Conservation (phyloP, 2,888 invertebrate species). For the Corythucha ciliata region DNA sequence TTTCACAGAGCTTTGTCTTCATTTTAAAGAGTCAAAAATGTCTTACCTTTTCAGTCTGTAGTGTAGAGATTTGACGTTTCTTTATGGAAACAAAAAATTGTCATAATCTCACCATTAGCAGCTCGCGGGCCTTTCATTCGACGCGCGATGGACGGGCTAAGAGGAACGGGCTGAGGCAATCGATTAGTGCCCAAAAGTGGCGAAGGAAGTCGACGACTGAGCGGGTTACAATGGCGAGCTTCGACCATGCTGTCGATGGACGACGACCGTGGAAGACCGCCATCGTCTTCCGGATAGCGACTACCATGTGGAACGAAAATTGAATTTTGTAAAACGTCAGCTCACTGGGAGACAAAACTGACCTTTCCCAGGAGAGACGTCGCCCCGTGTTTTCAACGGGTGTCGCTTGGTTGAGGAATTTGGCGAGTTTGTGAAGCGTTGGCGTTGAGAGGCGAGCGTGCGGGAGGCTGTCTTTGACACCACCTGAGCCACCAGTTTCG, state of each 20-base stretch:
- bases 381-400: constrained; percentile 43
- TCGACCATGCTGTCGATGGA: constrained; percentile 38
- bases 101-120: constrained; percentile 64
- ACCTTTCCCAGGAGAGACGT: constrained; percentile 51
- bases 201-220: constrained; percentile 35
- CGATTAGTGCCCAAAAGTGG: constrained; percentile 32
- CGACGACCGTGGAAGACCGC: constrained; percentile 34
- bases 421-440: constrained; percentile 47
- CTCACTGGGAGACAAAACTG: too few species aligned
- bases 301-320: too few species aligned
- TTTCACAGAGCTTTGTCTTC: too few species aligned
- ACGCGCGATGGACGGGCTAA: constrained; percentile 63
- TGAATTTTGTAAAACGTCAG: too few species aligned
- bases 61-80: too few species aligned
- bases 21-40: too few species aligned
- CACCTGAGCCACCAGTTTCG: constrained; percentile 37
- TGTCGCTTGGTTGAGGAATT: constrained; percentile 47
- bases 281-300: constrained; percentile 30
- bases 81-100: too few species aligned
- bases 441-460: constrained; percentile 39
- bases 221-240: constrained; percentile 35
- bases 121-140: constrained; percentile 66
- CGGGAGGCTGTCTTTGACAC: constrained; percentile 39
- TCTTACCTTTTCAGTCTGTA: too few species aligned
- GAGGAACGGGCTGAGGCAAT: constrained; percentile 27